phyloP scores from a whole-genome alignment of 2,113 vertebrate genomes.

The Tretioscincus oriximinensis region DNA sequence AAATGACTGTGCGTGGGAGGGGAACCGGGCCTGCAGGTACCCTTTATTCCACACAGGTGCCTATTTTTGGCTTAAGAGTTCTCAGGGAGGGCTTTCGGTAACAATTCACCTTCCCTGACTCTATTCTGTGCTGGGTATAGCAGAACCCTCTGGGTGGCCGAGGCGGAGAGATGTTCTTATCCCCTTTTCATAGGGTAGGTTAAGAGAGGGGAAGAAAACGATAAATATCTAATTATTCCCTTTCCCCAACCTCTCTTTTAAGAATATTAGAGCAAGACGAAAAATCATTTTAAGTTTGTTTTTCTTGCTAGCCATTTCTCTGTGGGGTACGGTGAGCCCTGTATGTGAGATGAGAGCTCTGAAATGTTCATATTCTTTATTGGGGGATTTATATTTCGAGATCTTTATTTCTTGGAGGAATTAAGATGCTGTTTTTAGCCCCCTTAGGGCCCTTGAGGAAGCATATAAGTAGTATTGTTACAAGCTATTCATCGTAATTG shows the following conservation, averaged over 20 bases:
- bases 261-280: neutral
- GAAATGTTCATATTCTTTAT: neutral
- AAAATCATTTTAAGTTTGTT: neutral
- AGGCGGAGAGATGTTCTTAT: neutral
- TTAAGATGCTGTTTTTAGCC: no score
- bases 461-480: no score
- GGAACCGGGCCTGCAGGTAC: neutral
- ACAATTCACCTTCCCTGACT: neutral
- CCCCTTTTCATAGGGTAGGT: neutral
- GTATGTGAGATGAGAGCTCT: neutral
- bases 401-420: neutral
- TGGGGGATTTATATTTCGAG: neutral
- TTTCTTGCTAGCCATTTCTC: neutral
- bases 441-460: no score
- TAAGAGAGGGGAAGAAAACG: no score
- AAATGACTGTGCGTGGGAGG: neutral
- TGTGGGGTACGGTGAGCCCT: neutral
- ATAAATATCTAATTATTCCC: neutral
- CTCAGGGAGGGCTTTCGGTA: neutral
- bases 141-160: neutral
- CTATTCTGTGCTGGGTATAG: neutral
- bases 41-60: neutral
- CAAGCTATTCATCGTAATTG: no score
- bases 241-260: no score
- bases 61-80: constrained; percentile 1